Evolutionary conservation across 2,888 invertebrate species (phyloP), one percentile per base, ranked within the genome.

Genomic region (Automeris io): DNA sequence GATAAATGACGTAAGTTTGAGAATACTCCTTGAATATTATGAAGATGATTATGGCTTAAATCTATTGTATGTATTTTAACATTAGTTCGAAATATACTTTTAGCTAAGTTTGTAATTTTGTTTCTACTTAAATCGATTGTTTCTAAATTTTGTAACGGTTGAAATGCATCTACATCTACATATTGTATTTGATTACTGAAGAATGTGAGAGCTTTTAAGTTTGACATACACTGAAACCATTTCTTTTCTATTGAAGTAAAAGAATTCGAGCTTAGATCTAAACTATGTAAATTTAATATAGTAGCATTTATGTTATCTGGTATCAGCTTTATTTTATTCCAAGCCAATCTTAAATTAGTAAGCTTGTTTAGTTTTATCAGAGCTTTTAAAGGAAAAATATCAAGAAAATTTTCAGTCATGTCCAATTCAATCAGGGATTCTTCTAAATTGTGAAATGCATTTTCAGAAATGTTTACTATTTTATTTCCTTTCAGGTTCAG

Each of bases 41-140:
- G 96, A 35, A 97, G 90, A 69, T 96, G 96, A 76, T 97, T 97
- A 70, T 95, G 93, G 62, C 94, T 95, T 51, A 96, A 79, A 73
- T 97, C 96, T 56, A 96, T 91, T 0, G 94, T 94, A 45, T 92
- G 89, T 50, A 97, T 80, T 44, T 92, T 91, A 52, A 90, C 90
- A 70, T 95, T 95, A 55, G 88, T 89, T 51, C 91, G 90, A 74
- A 96, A 96, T 18, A 93, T 92, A 43, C 89, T 89, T 44, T 91
- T 87, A 51, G 93, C 92, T 43, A 97, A 83, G 48, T 89, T 90
- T 11, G 93, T 91, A 45, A 95, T 93, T 75, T 94, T 94, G 74
- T 97, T 97, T 71, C 94, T 93, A 62, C 95, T 95, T 61, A 97
- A 89, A 71, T 96, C 95, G 46, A 97, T 87, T 6, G 93, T 93